Evolutionary conservation across 1,140 invertebrate genomes (phyloP), one percentile per base, ranked within the genome.

Genomic region (Penaeus indicus): DNA sequence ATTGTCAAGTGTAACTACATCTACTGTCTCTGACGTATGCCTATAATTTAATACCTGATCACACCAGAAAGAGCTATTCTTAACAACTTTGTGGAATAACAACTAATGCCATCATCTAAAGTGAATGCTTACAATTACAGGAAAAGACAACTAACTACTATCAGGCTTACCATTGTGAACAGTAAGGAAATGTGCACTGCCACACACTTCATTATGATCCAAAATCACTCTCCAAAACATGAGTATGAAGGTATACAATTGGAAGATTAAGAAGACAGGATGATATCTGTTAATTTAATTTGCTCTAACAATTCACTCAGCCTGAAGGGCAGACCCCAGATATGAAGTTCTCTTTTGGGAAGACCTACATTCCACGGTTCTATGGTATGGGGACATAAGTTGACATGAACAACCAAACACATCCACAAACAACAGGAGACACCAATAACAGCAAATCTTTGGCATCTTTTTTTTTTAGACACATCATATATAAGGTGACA

Each of bases 371-470:
- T 88, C 87, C 87, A 84, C 72, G 77, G 64, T 62, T 86, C 78
- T 62, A 84, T 84, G 78, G 75, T 32, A 80, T 67, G 67, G 80
- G 80, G 87, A 83, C 77, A 88, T 83, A 84, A 60, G 75, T 83
- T 83, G 67, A 88, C 81, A 84, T 84, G 81, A 88, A 88, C 80
- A 84, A 78, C 84, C 87, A 88, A 88, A 87, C 72, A 88, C 87
- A 88, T 88, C 81, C 81, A 88, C 87, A 83, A 88, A 86, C 63
- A 72, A 88, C 87, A 88, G n/a, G 42, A 84, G 87, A 88, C 87
- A 88, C 87, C 87, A 88, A 88, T 82, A 86, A 88, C 87, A 88
- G 80, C 87, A 88, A 88, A 84, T 88, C 87, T 88, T 88, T 88
- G 87, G 87, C 82, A 88, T 88, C 87, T 82, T 88, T 84, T 84